Evolutionary conservation across 2,113 vertebrate genomes (phyloP).

Genomic region (Neopipo cinnamomea): DNA sequence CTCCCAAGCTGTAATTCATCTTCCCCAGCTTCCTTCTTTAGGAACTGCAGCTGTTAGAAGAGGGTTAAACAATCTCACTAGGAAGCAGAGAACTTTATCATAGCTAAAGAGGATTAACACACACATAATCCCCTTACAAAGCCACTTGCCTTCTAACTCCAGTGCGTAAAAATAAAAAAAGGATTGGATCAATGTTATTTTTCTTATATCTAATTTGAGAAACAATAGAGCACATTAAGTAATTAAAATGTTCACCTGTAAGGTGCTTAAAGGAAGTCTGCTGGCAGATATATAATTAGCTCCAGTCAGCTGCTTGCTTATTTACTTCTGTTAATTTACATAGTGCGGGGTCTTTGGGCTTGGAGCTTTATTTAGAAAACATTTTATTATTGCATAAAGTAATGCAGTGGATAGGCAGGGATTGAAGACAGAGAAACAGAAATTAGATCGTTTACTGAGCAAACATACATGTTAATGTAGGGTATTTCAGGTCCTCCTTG

Average conservation of each 20-base stretch:
- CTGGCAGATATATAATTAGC: constrained; percentile 43
- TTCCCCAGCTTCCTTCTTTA: not conserved
- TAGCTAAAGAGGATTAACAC: constrained; percentile 34
- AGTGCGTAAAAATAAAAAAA: constrained; percentile 44
- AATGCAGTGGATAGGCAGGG: not conserved
- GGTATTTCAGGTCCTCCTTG: not conserved
- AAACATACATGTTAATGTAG: not conserved
- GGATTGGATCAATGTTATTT: constrained; percentile 52
- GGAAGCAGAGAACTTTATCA: constrained; percentile 54
- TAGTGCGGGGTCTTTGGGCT: not conserved
- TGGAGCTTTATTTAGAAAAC: constrained; percentile 17
- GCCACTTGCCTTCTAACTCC: constrained; percentile 45
- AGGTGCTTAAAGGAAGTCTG: constrained; percentile 40
- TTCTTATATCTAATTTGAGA: constrained; percentile 55
- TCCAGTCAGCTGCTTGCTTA: constrained; percentile 11
- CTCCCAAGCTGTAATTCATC: not conserved
- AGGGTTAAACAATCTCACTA: constrained; percentile 33
- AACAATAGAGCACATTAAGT: constrained; percentile 60
- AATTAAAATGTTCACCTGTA: constrained; percentile 62
- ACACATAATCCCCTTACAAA: constrained; percentile 54
- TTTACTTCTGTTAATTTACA: constrained; percentile 16
- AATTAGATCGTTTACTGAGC: not conserved
- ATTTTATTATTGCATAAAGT: not conserved
- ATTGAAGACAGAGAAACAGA: not conserved
- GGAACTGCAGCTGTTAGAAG: not conserved